Base-by-base conservation (phyloP, 2,797 vertebrate species). In the Oceanodroma leucorhoa region DNA sequence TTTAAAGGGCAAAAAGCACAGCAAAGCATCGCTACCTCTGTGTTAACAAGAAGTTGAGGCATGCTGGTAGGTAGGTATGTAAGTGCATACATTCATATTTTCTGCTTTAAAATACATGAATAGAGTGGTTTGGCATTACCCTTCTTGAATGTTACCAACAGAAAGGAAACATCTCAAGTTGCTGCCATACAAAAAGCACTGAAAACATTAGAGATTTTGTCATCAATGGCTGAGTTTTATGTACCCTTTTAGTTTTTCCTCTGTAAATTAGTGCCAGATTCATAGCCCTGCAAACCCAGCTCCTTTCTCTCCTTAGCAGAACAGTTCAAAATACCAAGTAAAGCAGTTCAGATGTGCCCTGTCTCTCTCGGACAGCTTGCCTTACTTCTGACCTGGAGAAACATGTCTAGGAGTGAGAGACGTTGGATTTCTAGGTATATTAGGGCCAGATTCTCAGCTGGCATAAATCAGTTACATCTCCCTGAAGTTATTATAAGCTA, bases 241-340 rank as follows among this genome's bases (percentile, higher is more conserved):
- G n/a, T 38, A 80, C 30, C 36, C 54, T 55, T 61, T 86, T 48
- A 57, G 57, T 40, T 90, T 69, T 92, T 48, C 34, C 34, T 71
- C 83, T 88, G 65, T 66, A 92, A 94, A 87, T 86, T 76, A 82
- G 69, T 65, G 83, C 72, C 91, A 96, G 87, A 90, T 88, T 87
- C 45, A 83, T 22, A 79, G 67, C 40, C 71, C 67, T 85, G 72
- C 58, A 71, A 88, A 91, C 21, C 41, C 86, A 88, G 32, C 21
- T 73, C 40, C 62, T 57, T 77, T 48, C 69, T 62, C 71, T 80
- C 46, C 38, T 27, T 54, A 70, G 70, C 18, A 87, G 48, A 76
- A 29, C 23, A 40, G 34, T 11, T 86, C 64, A 61, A 78, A 92
- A 79, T 26, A 81, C 22, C 41, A 90, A 67, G 30, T 54, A 91